Evolutionary conservation across 2,888 invertebrate species (phyloP), one percentile per base, ranked within the genome.

Genomic region (Drepana falcataria): DNA sequence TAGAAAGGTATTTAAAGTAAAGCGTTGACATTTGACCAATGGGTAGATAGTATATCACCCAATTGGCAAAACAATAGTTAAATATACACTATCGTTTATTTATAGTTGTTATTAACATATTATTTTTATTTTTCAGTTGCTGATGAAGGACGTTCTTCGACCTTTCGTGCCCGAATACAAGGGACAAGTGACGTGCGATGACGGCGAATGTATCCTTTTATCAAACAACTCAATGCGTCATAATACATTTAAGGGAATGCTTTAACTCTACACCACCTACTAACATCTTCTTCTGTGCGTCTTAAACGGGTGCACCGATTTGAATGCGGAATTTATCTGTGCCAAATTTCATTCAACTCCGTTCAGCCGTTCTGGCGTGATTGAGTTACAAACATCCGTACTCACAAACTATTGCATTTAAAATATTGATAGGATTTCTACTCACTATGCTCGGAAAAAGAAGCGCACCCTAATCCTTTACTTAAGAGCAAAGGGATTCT

Each of bases 81-180:
- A 44, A 9, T 44, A 44, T 44, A 44, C 44, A 2, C 9, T 44
- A 44, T 44, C 44, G 9, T 44, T 9, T 44, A 44, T 44, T 44
- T 44, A 6, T 51, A 9, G 33, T 51, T 44, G 51, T 58, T 9
- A 9, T 9, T 44, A 44, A 44, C 3, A 9, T 61, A 2, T 55
- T 57, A 60, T 65, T 59, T 58, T 61, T 74, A 55, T 40, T 57
- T 90, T 79, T 48, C 86, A 92, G 83, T 89, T 95, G 64, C 91
- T 97, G 77, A 98, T 97, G 97, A 95, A 95, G 75, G 98, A 98
- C 78, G 93, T 95, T 34, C 91, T 98, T 40, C 92, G 96, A 69
- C 96, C 97, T 0, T 98, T 95, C 78, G 97, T 98, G 56, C 98
- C 98, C 34, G 96, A 97, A 83, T 98, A 97, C 91, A 96, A 96